These are phyloP conservation scores for Zelleria hepariella DNA, from an alignment of 2,888 invertebrate species.

Conservation along the genomic window DNA sequence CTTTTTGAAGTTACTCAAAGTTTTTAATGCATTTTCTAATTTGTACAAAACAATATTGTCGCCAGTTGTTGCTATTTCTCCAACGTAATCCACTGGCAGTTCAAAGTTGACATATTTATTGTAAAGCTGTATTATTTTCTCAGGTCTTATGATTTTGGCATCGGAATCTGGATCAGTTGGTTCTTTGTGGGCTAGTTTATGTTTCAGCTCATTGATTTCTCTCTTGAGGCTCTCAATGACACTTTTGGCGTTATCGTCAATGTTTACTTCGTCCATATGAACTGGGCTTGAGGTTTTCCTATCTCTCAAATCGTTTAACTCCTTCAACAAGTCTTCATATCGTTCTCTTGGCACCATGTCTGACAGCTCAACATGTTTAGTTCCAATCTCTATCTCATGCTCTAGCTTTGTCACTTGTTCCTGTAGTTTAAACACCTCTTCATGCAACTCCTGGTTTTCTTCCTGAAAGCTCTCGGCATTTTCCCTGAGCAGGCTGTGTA, in stretches of 20 bases:
- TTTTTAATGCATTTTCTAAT: conserved; percentile 68
- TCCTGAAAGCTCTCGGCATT: conserved; percentile 67
- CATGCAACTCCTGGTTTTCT: conserved; percentile 66
- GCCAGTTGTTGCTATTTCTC: conserved; percentile 52
- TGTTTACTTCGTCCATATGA: conserved; percentile 56
- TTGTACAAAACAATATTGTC: conserved; percentile 52
- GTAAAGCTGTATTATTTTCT: conserved; percentile 54
- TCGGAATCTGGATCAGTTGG: conserved; percentile 25
- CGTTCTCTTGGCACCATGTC: conserved; percentile 45
- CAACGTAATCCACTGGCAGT: conserved; percentile 57
- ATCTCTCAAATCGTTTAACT: conserved; percentile 43
- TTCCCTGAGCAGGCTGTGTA: conserved; percentile 53
- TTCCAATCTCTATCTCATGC: conserved; percentile 51
- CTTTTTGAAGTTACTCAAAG: conserved; percentile 70
- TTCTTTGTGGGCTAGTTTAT: conserved; percentile 44
- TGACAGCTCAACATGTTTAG: conserved; percentile 36
- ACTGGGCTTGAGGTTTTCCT: conserved; percentile 38
- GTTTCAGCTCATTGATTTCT: conserved; percentile 54
- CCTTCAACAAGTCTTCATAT: conserved; percentile 47
- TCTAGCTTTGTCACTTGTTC: conserved; percentile 60
- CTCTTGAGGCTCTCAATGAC: conserved; percentile 63
- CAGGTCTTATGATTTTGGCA: conserved; percentile 41
- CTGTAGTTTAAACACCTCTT: conserved; percentile 63
- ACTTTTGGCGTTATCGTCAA: conserved; percentile 64
- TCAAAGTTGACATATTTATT: conserved; percentile 65